Base-by-base conservation (phyloP, 2,888 invertebrate species). In the Venusia cambrica region DNA sequence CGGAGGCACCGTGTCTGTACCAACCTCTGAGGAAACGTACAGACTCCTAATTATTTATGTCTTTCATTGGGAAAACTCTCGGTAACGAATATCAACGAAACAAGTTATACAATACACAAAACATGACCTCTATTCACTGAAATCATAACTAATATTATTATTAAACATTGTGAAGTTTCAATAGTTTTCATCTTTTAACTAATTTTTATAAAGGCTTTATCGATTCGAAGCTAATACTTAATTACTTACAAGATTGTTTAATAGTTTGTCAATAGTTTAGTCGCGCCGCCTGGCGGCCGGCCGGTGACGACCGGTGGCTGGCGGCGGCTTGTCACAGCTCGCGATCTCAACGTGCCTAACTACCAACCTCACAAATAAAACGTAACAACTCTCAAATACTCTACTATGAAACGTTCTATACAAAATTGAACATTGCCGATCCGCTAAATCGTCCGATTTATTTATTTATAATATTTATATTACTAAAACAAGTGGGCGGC, bases 201-300 rank as follows among this genome's bases (percentile, higher is more conserved):
- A 78, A 72, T 72, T 77, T 79, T 84, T 77, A 75, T 77, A 84
- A 87, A 83, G 84, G 83, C 83, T 84, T 87, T 84, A 83, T 84
- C 76, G 80, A 83, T 81, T 84, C 72, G 79, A 87, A 87, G 85
- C 87, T 85, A 85, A 85, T 84, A 84, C 84, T 84, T 80, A 85
- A 81, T 84, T 85, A 87, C 78, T 83, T 83, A 84, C 79, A 81
- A 85, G 85, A 83, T 79, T 76, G 85, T 83, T 75, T 79, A 78
- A 77, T 83, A 83, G 75, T 79, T 73, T 57, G 38, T 57, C 38
- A 75, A 67, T 78, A 76, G 73, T 72, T 32, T 34, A 65, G 73
- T 68, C 67, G 69, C 70, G 73, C 63, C 68, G 20, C 12, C 22
- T 29, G 27, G 32, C 47, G 12, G 43, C 27, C 29, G 13, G 40